A percentile compares a stretch with the other conserved stretches of the same genome.
Conservation (phyloP, 2,113 vertebrate genomes). For the Archocentrus centrarchus region DNA sequence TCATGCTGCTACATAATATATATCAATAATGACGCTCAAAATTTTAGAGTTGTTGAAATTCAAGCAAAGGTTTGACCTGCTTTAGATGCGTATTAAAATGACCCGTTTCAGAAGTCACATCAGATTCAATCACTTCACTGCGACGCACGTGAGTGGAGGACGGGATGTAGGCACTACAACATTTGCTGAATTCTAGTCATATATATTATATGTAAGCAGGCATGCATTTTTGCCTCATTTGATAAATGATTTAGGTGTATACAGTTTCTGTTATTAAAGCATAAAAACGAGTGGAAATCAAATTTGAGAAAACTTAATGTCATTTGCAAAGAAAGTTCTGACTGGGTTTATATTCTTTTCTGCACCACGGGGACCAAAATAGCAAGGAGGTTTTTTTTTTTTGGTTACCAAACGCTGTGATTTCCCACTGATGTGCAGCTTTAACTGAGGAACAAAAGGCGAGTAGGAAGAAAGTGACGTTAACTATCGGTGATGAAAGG, state of each 20-base stretch:
- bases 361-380: neutral
- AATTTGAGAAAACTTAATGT: conserved; percentile 8
- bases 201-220: conserved; percentile 3
- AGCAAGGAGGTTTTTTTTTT: conserved; percentile 5
- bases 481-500: conserved; percentile 2
- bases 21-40: neutral
- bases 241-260: neutral
- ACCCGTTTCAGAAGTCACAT: conserved; percentile 32
- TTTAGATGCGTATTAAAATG: conserved; percentile 55
- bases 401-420: neutral
- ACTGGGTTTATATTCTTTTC: neutral
- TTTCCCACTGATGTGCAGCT: conserved; percentile 3
- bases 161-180: neutral
- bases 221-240: neutral
- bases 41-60: neutral
- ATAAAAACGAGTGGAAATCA: conserved; percentile 10
- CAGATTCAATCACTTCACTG: conserved; percentile 33
- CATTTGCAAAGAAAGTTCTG: conserved; percentile 19
- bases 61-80: conserved; percentile 51
- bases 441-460: neutral
- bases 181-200: conserved; percentile 14
- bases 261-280: conserved; percentile 13
- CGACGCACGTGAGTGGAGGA: neutral
- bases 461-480: neutral
- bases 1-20: conserved; percentile 10